Base-by-base conservation (phyloP, 2,888 invertebrate species). In the Lasiommata megera region DNA sequence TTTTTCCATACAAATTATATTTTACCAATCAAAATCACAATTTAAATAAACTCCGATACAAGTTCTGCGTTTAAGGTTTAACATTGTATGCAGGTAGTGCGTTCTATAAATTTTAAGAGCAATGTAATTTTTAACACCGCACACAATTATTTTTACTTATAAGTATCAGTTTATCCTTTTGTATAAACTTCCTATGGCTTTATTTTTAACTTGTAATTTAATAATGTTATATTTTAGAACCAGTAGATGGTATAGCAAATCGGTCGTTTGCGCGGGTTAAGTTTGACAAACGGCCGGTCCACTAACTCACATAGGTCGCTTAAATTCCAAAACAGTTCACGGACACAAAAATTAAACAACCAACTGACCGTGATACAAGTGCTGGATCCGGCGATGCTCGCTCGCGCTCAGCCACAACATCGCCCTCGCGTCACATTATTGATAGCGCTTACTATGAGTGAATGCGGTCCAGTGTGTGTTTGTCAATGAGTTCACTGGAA, bases 331-430 rank as follows among this genome's bases (percentile, higher is more conserved):
- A n/a, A n/a, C n/a, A n/a, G n/a, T n/a, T n/a, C n/a, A n/a, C 5
- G 2, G 23, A 5, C 23, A 23, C 5, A 23, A 23, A 23, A 23
- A 3, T 3, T 23, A 23, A 23, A 3, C 5, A 23, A 23, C 5
- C 2, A 28, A 47, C 68, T 55, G 18, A 84, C 87, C 87, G 65
- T 86, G 87, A 57, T 86, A 88, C 34, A 86, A 71, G 50, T 86
- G 87, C 28, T 84, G 87, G 51, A 88, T 69, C 58, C 88, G 82
- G 18, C 88, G 81, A 62, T 83, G 87, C 60, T 84, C 87, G 61
- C 74, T 65, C 54, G 83, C 66, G 60, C 80, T 79, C 64, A 89
- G 72, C 89, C 89, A 89, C 84, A 89, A 60, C 87, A 88, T 88
- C 53, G 56, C 73, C 9, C 34, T 38, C 14, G 8, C 14, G 8